Conservation (phyloP, 2,113 vertebrate species). For the Podarcis muralis region DNA sequence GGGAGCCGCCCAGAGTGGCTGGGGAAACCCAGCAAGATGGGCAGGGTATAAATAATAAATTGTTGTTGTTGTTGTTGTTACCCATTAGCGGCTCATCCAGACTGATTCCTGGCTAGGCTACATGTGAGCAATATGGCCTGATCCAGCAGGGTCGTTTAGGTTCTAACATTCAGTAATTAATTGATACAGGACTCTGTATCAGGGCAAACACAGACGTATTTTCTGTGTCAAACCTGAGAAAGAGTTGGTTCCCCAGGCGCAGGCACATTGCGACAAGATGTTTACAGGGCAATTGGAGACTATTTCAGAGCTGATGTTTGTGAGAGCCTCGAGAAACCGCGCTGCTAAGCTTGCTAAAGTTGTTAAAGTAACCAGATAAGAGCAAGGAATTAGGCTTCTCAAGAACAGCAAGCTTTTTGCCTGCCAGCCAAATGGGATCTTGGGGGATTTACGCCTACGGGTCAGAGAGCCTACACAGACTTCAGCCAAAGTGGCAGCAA, state of each 20-base stretch:
- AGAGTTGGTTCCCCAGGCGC: slow-evolving; percentile 23
- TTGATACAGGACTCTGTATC: neutral
- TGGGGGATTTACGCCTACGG: slow-evolving; percentile 24
- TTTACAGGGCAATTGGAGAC: slow-evolving; percentile 7
- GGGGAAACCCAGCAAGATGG: too few relatives aligned
- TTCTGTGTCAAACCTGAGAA: slow-evolving; percentile 17
- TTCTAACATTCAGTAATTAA: neutral
- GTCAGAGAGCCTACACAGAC: neutral
- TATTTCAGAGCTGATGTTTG: slow-evolving; percentile 35
- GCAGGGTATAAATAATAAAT: too few relatives aligned
- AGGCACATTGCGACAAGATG: slow-evolving; percentile 10
- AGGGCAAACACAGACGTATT: too few relatives aligned
- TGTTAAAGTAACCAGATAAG: slow-evolving; percentile 49
- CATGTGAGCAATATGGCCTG: too few relatives aligned
- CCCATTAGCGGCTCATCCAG: too few relatives aligned
- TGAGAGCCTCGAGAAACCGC: slow-evolving; percentile 2
- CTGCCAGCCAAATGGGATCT: neutral
- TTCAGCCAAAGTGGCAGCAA: slow-evolving; percentile 22
- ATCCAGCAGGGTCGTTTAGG: neutral
- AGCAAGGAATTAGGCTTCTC: slow-evolving; percentile 19
- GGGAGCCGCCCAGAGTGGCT: too few relatives aligned
- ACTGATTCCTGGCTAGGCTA: too few relatives aligned
- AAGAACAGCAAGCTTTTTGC: slow-evolving; percentile 13
- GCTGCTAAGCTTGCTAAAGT: slow-evolving; percentile 18
- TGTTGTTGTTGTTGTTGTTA: too few relatives aligned